Evolutionary conservation across 2,113 vertebrate species (phyloP), one percentile per base, ranked within the genome.

Genomic region (Oostethus manadensis): DNA sequence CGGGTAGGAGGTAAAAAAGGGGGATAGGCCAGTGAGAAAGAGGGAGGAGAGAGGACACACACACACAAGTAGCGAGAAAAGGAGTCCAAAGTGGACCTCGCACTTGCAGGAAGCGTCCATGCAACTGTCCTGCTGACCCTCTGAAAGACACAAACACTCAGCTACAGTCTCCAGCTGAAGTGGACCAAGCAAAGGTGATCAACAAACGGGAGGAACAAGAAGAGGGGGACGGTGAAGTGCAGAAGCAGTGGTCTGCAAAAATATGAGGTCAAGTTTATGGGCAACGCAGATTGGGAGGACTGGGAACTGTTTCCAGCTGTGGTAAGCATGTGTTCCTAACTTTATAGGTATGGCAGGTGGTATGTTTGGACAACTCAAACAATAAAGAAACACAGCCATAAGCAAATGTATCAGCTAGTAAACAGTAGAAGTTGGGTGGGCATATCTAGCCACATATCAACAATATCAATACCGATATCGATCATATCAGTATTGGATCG

Each of bases 161-260:
- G 66, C 0, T n/a, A 44, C 59, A 51, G 35, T 60, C 57, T 42
- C 45, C 26, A 0, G 54, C 55, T 51, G 29, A 56, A 35, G 43
- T 16, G 22, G n/a, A 70, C 47, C 50, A 42, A 38, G 58, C 51
- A 63, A 38, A 68, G 65, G 61, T 64, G 77, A 45, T 44, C 13
- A 45, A 42, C 38, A 42, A 29, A 10, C 3, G 9, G 21, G 10
- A 44, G 15, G 22, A 58, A 29, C 26, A 54, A 69, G 15, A 43
- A 38, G 57, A 73, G 75, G 75, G 58, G 65, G 71, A 66, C 49
- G 64, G 67, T 51, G 54, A 69, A 56, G 35, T 42, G 38, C 50
- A 63, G 71, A 33, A 66, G 74, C 54, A 44, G 72, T 46, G 55
- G 46, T 65, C 64, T 73, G 63, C 56, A 49, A 60, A 74, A 60